phyloP scores from a whole-genome alignment of 92 coral and sea anemone genomes.

The Hydrozoanthus gracilis region DNA sequence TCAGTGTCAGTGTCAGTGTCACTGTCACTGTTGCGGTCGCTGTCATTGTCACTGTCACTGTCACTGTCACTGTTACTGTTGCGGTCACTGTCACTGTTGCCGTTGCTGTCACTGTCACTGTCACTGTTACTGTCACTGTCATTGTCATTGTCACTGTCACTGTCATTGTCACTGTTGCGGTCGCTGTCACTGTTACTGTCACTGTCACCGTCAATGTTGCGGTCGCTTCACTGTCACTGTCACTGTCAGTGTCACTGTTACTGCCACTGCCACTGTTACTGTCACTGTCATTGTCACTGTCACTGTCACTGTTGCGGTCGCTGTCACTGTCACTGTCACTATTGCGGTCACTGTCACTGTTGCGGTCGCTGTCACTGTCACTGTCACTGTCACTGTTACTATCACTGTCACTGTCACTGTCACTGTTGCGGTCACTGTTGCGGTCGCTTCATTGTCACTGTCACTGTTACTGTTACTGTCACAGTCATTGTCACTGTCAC shows the following conservation, averaged over 20 bases:
- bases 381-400: constrained; percentile 4
- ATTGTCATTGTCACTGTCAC: neutral
- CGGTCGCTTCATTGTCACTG: neutral
- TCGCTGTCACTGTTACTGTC: neutral
- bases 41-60: neutral
- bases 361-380: neutral
- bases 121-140: neutral
- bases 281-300: constrained; percentile 1
- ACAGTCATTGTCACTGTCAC: neutral
- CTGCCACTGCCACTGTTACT: neutral
- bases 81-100: neutral
- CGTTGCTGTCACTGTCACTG: neutral
- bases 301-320: neutral
- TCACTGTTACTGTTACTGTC: neutral
- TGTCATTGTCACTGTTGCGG: neutral
- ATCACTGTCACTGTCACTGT: neutral
- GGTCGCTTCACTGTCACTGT: neutral
- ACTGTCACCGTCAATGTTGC: neutral
- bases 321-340: constrained; percentile 5
- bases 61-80: neutral
- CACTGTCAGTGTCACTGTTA: neutral
- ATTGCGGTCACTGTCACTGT: neutral
- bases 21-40: neutral
- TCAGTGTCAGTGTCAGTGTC: neutral
- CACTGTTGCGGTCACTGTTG: neutral